Percentiles rank a stretch among this genome's conserved stretches.
These are phyloP conservation scores for Tinea trinotella DNA, from an alignment of 2,888 invertebrate genomes.

Conservation along the genomic window DNA sequence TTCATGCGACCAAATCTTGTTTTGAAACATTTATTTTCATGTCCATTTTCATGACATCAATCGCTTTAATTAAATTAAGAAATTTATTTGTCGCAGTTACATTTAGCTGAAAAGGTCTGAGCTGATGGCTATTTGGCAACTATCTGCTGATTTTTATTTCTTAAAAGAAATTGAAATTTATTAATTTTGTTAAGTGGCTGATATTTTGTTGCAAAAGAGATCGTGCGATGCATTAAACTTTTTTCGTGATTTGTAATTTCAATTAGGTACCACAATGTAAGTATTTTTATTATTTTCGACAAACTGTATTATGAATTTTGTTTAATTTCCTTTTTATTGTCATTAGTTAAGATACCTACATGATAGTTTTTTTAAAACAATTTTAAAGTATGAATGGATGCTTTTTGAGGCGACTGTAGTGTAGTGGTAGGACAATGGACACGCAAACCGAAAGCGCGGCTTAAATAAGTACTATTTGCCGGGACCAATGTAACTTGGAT, in stretches of 20 bases:
- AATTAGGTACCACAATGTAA: too few relatives aligned
- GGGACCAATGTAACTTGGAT: too few relatives aligned
- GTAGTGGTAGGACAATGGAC: too few relatives aligned
- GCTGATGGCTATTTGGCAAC: constrained; percentile 9
- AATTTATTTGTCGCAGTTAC: constrained; percentile 40
- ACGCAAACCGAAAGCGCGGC: too few relatives aligned
- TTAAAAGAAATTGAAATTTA: constrained; percentile 4
- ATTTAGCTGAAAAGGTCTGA: not conserved
- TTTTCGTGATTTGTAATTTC: not conserved
- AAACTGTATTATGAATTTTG: too few relatives aligned
- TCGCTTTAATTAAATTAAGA: constrained; percentile 52
- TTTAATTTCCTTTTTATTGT: not conserved
- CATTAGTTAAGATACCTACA: not conserved
- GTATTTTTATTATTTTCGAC: too few relatives aligned
- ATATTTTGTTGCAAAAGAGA: constrained; percentile 10
- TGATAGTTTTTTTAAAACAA: not conserved
- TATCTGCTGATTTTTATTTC: constrained; percentile 11
- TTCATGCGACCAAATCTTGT: constrained; percentile 29
- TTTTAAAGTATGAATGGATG: too few relatives aligned
- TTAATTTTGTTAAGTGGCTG: constrained; percentile 7
- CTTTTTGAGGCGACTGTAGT: too few relatives aligned
- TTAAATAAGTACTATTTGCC: too few relatives aligned
- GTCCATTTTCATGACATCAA: constrained; percentile 20
- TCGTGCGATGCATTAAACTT: not conserved
- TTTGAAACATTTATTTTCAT: constrained; percentile 18